Evolutionary conservation across 2,797 vertebrate genomes (phyloP), one percentile per base, ranked within the genome.

Genomic region (Neopelma chrysocephalum): DNA sequence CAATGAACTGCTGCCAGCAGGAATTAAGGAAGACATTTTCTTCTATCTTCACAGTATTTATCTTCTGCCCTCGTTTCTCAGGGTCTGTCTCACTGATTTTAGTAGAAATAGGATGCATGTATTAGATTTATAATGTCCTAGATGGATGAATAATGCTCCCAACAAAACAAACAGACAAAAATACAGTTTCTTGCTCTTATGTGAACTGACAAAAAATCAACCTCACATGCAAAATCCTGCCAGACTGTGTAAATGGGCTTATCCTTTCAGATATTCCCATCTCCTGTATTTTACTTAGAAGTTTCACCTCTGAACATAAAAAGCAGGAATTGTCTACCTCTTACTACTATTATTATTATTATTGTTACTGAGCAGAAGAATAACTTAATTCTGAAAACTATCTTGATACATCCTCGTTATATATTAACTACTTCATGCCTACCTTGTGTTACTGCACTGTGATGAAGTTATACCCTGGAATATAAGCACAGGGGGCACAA

Each of bases 11-110:
- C 92, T 96, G 89, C 94, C 87, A 96, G 93, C 94, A 95, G 76
- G 91, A 96, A 94, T 84, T 93, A 97, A 94, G 82, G 82, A 94
- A 82, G 70, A 82, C 31, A 58, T 92, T 97, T 96, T 91, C 76
- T 93, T 82, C 89, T 94, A 4, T 72, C 82, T 94, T 86, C 69
- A 87, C 43, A 70, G 32, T 87, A 78, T 82, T 94, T 93, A 76
- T 94, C 89, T 77, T 91, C 65, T 89, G 87, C 50, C 68, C 70
- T 93, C 45, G 38, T 91, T 94, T 96, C 80, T 95, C 86, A 75
- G 76, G 48, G 60, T 70, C 66, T 91, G 69, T 90, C 81, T 87
- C 68, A 43, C 42, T 54, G 86, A 71, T 88, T 73, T 90, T 64
- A 87, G 60, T 31, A 61, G 64, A 53, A 93, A 85, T 19, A n/a